These are phyloP conservation scores for Artibeus lituratus DNA, from an alignment of 2,797 vertebrate genomes.

Conservation along the genomic window DNA sequence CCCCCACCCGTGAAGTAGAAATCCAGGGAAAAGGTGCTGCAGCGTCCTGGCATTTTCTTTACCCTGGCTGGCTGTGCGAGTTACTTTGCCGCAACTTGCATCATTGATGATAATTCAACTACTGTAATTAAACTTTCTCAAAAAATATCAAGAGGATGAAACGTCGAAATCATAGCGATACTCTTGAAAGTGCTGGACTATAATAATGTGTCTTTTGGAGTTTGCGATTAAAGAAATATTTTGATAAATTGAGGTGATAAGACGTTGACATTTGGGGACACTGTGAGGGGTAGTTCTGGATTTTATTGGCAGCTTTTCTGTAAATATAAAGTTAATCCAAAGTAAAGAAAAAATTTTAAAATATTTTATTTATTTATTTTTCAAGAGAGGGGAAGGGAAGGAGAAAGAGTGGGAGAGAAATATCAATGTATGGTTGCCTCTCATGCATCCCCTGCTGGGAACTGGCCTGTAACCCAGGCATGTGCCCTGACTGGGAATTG, in stretches of 20 bases:
- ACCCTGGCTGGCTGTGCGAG: neutral
- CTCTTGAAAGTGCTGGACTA: neutral
- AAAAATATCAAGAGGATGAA: neutral
- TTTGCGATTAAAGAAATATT: neutral
- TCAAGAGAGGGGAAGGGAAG: too few species aligned
- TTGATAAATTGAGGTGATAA: neutral
- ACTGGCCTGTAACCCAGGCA: too few species aligned
- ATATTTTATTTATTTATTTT: too few species aligned
- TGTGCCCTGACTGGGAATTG: too few species aligned
- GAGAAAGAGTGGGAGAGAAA: too few species aligned
- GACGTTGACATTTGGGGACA: neutral
- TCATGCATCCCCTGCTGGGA: too few species aligned
- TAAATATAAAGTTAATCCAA: neutral
- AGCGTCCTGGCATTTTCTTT: neutral
- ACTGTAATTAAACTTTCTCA: neutral
- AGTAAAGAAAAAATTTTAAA: too few species aligned
- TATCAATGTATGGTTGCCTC: too few species aligned
- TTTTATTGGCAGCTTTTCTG: neutral
- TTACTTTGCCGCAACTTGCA: constrained; percentile 28
- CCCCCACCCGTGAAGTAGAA: neutral
- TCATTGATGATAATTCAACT: constrained; percentile 49
- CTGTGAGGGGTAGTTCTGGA: constrained; percentile 83
- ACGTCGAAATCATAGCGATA: neutral
- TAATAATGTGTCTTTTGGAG: neutral
- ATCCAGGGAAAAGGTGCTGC: neutral